Conservation (phyloP, 2,888 invertebrate species). For the Cylindroiulus punctatus region DNA sequence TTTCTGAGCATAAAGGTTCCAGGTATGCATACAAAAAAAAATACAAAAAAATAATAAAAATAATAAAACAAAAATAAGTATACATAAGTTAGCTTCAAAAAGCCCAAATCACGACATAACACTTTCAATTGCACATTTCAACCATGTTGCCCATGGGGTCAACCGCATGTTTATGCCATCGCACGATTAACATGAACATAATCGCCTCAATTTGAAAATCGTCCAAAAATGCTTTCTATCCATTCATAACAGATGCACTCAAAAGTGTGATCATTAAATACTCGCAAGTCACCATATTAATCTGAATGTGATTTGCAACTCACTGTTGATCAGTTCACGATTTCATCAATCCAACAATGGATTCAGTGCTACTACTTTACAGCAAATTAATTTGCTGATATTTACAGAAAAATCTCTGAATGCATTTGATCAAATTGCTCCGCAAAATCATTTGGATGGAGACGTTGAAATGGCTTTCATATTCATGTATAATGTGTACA, state of each 20-base stretch:
- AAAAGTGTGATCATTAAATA: not conserved
- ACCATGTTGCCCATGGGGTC: not conserved
- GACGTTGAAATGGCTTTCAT: too few species aligned
- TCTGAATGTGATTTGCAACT: not conserved
- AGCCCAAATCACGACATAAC: not conserved
- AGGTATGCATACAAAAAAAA: too few species aligned
- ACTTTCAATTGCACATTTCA: not conserved
- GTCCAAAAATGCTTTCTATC: not conserved
- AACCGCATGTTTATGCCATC: not conserved
- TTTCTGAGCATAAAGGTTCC: not conserved
- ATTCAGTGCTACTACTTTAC: not conserved
- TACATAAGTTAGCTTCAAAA: too few species aligned
- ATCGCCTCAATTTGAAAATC: not conserved
- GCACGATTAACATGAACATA: slow-evolving; percentile 1
- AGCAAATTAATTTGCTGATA: too few species aligned
- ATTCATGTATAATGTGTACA: too few species aligned
- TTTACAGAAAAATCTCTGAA: too few species aligned
- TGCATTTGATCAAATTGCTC: too few species aligned
- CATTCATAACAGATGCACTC: not conserved
- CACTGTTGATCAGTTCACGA: not conserved
- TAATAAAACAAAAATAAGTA: too few species aligned
- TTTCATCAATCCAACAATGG: not conserved
- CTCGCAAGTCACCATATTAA: not conserved
- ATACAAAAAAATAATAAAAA: too few species aligned
- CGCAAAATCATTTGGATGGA: too few species aligned